phyloP scores from a whole-genome alignment of 2,797 vertebrate species.

The Dromococcyx pavoninus region DNA sequence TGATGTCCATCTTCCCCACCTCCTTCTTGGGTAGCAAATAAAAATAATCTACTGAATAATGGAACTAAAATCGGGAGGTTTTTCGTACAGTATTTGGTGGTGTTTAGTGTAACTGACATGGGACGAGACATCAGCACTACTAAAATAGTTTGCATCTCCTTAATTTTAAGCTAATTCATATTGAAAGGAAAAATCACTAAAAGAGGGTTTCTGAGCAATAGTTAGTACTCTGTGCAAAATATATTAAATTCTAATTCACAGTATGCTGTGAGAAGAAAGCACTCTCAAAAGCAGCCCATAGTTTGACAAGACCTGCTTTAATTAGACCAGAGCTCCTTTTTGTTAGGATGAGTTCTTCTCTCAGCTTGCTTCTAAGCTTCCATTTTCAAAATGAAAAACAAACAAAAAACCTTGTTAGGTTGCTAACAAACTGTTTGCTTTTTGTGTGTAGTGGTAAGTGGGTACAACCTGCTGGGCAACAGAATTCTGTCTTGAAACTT shows the following conservation, averaged over 20 bases:
- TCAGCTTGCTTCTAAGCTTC: neutral
- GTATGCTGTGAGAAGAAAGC: neutral
- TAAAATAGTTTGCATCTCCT: neutral
- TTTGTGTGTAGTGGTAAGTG: neutral
- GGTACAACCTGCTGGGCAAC: constrained; percentile 7
- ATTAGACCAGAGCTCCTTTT: neutral
- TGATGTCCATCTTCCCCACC: neutral
- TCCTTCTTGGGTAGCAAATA: neutral
- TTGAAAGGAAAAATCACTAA: neutral
- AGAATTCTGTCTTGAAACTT: neutral
- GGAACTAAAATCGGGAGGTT: neutral
- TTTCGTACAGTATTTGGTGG: neutral
- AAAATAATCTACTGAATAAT: neutral
- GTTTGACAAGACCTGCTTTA: neutral
- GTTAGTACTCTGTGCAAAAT: neutral
- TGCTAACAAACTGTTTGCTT: constrained; percentile 18
- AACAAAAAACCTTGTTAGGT: neutral
- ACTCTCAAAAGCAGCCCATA: neutral
- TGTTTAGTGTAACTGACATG: neutral
- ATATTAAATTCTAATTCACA: neutral
- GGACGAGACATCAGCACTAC: neutral
- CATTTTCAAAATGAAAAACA: neutral
- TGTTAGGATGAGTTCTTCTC: neutral
- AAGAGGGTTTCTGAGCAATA: neutral
- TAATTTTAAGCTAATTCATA: neutral